Evolutionary conservation across 2,797 vertebrate species (phyloP).

Genomic region (Meriones psammophilus): DNA sequence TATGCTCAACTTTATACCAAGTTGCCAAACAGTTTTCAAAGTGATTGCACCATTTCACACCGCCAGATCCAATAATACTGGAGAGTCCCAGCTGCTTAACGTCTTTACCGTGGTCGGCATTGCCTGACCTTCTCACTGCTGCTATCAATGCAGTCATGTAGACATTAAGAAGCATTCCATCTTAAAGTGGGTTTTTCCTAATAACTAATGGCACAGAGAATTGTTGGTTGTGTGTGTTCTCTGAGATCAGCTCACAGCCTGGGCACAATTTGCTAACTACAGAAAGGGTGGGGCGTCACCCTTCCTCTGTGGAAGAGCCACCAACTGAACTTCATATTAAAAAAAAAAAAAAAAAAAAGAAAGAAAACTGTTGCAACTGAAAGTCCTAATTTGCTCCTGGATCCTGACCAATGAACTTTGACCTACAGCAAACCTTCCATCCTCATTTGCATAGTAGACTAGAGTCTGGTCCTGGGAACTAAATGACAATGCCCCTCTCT

Average conservation of each 20-base stretch:
- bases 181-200: neutral
- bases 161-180: neutral
- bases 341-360: too few relatives aligned
- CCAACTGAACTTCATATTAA: neutral
- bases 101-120: neutral
- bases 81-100: neutral
- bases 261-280: neutral
- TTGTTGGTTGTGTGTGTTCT: neutral
- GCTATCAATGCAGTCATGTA: neutral
- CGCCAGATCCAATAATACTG: neutral
- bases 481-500: neutral
- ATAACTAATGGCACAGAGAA: neutral
- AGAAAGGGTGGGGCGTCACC: neutral
- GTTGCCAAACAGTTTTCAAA: constrained; percentile 58
- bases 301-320: neutral
- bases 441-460: neutral
- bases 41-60: constrained; percentile 10
- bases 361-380: neutral
- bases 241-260: neutral
- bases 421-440: neutral
- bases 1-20: constrained; percentile 5
- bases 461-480: neutral
- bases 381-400: neutral
- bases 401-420: neutral
- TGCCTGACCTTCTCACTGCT: neutral